A percentile compares a stretch with the other conserved stretches of the same genome.
Evolutionary conservation across 2,888 invertebrate genomes (phyloP).

Genomic region (Stenichneumon culpator): DNA sequence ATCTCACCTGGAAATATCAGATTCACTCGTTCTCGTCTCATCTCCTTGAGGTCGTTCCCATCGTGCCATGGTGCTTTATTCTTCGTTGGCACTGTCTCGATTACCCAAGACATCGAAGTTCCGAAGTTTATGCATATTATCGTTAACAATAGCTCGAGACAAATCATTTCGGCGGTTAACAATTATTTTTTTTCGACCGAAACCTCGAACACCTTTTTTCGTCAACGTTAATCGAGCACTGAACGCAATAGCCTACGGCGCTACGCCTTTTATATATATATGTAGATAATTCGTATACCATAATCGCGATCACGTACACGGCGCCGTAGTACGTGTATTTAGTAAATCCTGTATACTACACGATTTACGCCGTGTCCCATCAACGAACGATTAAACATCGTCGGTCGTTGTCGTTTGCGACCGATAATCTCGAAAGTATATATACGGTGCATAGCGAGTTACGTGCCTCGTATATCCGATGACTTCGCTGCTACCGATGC

Average conservation of each 20-base stretch:
- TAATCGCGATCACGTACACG: constrained; percentile 43
- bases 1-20: constrained; percentile 78
- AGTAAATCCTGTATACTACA: neutral
- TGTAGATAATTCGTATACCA: constrained; percentile 15
- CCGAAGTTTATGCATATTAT: constrained; percentile 44
- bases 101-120: constrained; percentile 58
- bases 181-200: neutral
- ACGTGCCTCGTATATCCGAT: constrained; percentile 52
- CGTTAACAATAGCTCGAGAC: constrained; percentile 6
- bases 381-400: constrained; percentile 42
- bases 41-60: constrained; percentile 58
- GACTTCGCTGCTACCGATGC: neutral
- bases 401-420: constrained; percentile 16
- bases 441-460: constrained; percentile 47
- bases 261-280: constrained; percentile 21
- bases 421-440: constrained; percentile 51
- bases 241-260: constrained; percentile 11
- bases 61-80: constrained; percentile 24
- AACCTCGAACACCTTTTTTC: neutral
- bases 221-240: neutral
- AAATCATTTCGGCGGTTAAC: constrained; percentile 14
- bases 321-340: neutral
- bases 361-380: constrained; percentile 10
- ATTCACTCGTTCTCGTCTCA: constrained; percentile 63
- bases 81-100: constrained; percentile 55